Conservation (phyloP, 1,140 invertebrate genomes). For the Cydia pomonella region DNA sequence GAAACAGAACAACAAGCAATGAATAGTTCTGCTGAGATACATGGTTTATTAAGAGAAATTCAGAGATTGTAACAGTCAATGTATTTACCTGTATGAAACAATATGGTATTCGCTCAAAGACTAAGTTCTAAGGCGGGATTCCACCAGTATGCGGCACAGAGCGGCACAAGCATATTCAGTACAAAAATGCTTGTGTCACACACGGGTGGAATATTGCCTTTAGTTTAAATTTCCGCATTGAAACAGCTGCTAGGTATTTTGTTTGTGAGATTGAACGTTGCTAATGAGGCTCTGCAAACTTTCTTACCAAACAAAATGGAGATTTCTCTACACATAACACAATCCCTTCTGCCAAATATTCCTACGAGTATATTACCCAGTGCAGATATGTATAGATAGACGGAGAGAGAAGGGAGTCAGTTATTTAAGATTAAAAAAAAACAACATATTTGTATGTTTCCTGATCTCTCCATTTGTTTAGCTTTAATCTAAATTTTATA, state of each 20-base stretch:
- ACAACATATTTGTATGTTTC: not conserved
- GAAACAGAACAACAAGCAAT: not conserved
- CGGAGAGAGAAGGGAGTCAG: constrained; percentile 3
- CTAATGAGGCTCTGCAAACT: too few species aligned
- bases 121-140: too few species aligned
- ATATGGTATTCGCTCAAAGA: too few species aligned
- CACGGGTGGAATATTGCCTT: too few species aligned
- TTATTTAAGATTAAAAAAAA: not conserved
- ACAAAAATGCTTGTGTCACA: too few species aligned
- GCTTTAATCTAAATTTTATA: not conserved
- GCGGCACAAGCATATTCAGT: too few species aligned
- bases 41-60: too few species aligned
- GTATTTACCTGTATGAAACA: too few species aligned
- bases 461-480: constrained; percentile 24
- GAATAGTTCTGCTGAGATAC: not conserved
- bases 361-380: not conserved
- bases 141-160: too few species aligned
- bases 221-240: too few species aligned
- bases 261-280: too few species aligned
- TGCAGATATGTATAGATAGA: not conserved
- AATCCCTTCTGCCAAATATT: not conserved
- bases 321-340: not conserved
- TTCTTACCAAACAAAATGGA: not conserved
- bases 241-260: too few species aligned
- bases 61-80: not conserved